Base-by-base conservation (phyloP, 1,140 invertebrate species). In the Drosophila virilis region DNA sequence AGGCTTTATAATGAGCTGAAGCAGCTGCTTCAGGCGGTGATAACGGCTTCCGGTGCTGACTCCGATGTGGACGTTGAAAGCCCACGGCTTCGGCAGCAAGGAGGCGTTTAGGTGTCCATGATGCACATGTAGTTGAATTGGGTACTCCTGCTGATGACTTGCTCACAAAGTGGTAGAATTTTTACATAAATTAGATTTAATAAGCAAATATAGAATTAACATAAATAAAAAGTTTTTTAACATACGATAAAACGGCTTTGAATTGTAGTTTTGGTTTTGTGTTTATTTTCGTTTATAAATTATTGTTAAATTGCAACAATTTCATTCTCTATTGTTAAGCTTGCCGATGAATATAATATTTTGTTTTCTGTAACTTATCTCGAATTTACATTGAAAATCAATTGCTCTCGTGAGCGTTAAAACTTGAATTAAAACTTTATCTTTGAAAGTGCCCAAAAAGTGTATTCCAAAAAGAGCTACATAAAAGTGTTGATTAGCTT, bases 1-100 rank as follows among this genome's bases (percentile, higher is more conserved):
- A 33, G 88, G 12, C 73, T 91, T 32, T 91, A 91, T 67, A 91
- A 91, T 72, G 89, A 91, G 72, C 51, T 91, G n/a, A 91, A 91
- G 50, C 82, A 91, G 37, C 64, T 91, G 50, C 66, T 91, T 22
- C 80, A 90, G 60, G 84, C 77, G 0, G 74, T 82, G 13, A 73
- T 81, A n/a, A 67, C 70, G 8, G 80, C 85, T 2, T 80, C 79
- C 1, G 83, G 71, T 4, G 48, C 80, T 0, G 80, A 80, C 22
- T 12, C 28, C 2, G 71, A 74, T 8, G 57, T 60, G n/a, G 71
- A 74, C 15, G 37, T 7, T 0, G 65, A 74, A 17, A 66, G 55
- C n/a, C 66, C 65, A 13, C 48, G 57, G 9, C 42, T 69, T 1
- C 10, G 43, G 8, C 65, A 62, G 15, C 65, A 43, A 5, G 72